These are phyloP conservation scores for Catamblyrhynchus diadema DNA, from an alignment of 2,797 vertebrate species.

Conservation along the genomic window DNA sequence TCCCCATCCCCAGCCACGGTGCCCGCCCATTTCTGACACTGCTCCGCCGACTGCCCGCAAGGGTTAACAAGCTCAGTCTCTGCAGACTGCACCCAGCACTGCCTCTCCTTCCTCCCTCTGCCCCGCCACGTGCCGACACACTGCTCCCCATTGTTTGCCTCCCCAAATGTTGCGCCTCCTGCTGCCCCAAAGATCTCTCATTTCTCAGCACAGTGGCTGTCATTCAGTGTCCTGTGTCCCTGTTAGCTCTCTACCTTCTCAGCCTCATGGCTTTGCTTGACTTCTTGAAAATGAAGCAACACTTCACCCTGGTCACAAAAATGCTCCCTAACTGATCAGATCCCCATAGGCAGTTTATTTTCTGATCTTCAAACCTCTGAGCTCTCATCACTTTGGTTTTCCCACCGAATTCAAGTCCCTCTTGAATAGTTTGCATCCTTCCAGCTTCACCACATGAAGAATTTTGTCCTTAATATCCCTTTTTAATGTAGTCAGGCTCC, in stretches of 20 bases:
- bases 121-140: background rate
- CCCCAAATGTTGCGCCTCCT: background rate
- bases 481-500: fast-evolving
- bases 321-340: background rate
- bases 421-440: background rate
- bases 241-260: background rate
- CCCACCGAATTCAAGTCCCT: background rate
- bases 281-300: background rate
- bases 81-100: background rate
- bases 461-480: background rate
- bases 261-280: background rate
- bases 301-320: background rate
- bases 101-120: background rate
- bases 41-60: background rate
- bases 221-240: background rate
- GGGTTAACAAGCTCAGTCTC: background rate
- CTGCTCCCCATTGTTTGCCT: background rate
- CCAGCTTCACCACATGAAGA: background rate
- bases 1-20: background rate
- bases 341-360: background rate
- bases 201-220: background rate
- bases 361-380: background rate
- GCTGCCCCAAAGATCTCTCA: background rate
- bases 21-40: background rate
- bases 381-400: background rate